Conservation (phyloP, 2,888 invertebrate genomes). For the Ecdyonurus torrentis region DNA sequence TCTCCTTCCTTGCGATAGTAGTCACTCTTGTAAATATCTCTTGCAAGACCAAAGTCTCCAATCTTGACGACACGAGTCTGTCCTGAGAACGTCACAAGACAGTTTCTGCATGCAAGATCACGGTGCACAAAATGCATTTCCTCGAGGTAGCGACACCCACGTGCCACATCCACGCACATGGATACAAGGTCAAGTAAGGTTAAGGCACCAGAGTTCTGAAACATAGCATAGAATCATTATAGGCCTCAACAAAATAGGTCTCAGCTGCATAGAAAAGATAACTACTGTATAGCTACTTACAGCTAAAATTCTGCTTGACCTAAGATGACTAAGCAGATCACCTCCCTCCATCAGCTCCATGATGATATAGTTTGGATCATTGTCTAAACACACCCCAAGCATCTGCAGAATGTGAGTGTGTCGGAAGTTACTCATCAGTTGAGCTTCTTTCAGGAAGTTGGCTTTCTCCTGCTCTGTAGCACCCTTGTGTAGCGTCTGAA, state of each 20-base stretch:
- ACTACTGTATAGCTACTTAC: slow-evolving; percentile 25
- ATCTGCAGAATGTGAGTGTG: slow-evolving; percentile 89
- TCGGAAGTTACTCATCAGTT: slow-evolving; percentile 92
- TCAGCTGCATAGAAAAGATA: neutral
- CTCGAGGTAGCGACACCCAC: slow-evolving; percentile 89
- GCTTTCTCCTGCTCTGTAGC: slow-evolving; percentile 78
- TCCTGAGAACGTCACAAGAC: slow-evolving; percentile 57
- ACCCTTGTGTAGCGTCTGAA: slow-evolving; percentile 74
- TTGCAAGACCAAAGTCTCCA: slow-evolving; percentile 90
- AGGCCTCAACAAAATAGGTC: neutral
- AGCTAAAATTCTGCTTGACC: slow-evolving; percentile 59
- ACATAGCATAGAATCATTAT: neutral
- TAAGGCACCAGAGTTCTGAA: slow-evolving; percentile 35
- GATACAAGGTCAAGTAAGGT: slow-evolving; percentile 68
- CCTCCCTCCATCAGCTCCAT: slow-evolving; percentile 98
- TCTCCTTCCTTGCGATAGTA: slow-evolving; percentile 90
- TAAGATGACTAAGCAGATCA: slow-evolving; percentile 77
- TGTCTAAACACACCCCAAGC: slow-evolving; percentile 86
- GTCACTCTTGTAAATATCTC: slow-evolving; percentile 94
- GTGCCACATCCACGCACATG: slow-evolving; percentile 91
- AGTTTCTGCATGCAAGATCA: slow-evolving; percentile 92
- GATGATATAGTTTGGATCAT: slow-evolving; percentile 83
- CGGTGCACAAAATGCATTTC: slow-evolving; percentile 95
- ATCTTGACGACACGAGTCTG: slow-evolving; percentile 77
- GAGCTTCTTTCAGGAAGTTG: slow-evolving; percentile 92